Evolutionary conservation across 2,113 vertebrate genomes (phyloP), one percentile per base, ranked within the genome.

Genomic region (Panthera leo): DNA sequence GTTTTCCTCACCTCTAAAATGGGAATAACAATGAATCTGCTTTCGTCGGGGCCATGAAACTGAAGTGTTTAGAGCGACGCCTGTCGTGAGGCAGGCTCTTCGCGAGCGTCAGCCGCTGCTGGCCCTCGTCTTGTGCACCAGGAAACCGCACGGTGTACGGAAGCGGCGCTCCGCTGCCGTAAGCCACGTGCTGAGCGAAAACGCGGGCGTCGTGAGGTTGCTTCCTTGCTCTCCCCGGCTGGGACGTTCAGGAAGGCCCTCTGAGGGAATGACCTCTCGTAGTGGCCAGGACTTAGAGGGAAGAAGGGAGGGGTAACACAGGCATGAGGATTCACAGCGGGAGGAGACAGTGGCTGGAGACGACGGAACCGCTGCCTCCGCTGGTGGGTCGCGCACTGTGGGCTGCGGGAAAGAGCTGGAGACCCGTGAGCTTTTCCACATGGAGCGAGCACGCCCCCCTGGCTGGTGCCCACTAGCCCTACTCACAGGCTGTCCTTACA

Each of bases 121-220:
- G 10, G 8, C 58, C 34, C 70, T 7, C 18, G 4, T n/a, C 15
- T 16, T 15, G 29, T 10, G 67, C 48, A 75, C 34, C 6, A 39
- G 83, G 93, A 86, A 65, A 15, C 51, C 61, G 13, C 34, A 5
- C 0, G 25, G 63, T 1, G 34, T 10, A 5, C 2, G 14, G 10
- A 21, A 76, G 55, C 90, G 19, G 2, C 0, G 4, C 1, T 0
- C 27, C 2, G 36, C 31, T 51, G 9, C 34, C 25, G 1, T 19
- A 16, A 67, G 63, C 2, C 11, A 9, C 21, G 84, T 16, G 39
- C 70, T 21, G 27, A 48, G 55, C 0, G 14, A 36, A 80, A 85
- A 76, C 7, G 13, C 63, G 68, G 70, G 45, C 7, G 63, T 16
- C 68, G 16, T 3, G 4, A 76, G 61, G 85, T 34, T 9, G n/a